Base-by-base conservation (phyloP, 2,797 vertebrate genomes). In the Melanotaenia boesemani region DNA sequence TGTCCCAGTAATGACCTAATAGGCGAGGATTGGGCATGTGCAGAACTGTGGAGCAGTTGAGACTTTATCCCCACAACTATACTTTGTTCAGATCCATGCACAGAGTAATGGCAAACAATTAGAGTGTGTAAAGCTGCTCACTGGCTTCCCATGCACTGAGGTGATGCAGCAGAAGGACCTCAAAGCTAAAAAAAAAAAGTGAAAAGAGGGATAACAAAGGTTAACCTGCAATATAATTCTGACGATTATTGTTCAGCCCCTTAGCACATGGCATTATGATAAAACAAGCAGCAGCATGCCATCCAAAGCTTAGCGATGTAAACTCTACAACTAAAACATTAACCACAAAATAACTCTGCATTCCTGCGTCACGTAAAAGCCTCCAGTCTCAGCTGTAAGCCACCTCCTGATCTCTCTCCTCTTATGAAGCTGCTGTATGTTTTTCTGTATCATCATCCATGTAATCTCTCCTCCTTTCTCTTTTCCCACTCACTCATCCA, bases 1-100 rank as follows among this genome's bases (percentile, higher is more conserved):
- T 80, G 62, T 72, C 79, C 74, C 63, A 72, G 41, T 60, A 30
- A 69, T 89, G 85, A 85, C 83, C 76, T 72, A 81, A 85, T 71
- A 69, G 50, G 55, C 84, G 56, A 54, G 76, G 16, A 82, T 24
- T 63, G 79, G 78, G 61, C 36, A 71, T 79, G 78, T 76, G 81
- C 62, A 76, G 24, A 46, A 62, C 55, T 56, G 80, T 75, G 36
- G 55, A 72, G 61, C 83, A 63, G 69, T 22, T 75, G 44, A 65
- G 57, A 73, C 68, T 70, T 64, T 62, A 68, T 66, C 18, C 59
- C 30, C 67, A 81, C 77, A 84, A 77, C 68, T 67, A 60, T 37
- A 58, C 72, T 81, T 68, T 80, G 72, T 74, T 44, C 32, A 2
- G 2, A 68, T 52, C 20, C 28, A 67, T 44, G 59, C 58, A 59